A percentile compares a stretch with the other conserved stretches of the same genome.
Conservation (phyloP, 2,797 vertebrate species). For the Paramormyrops hopkinsi region DNA sequence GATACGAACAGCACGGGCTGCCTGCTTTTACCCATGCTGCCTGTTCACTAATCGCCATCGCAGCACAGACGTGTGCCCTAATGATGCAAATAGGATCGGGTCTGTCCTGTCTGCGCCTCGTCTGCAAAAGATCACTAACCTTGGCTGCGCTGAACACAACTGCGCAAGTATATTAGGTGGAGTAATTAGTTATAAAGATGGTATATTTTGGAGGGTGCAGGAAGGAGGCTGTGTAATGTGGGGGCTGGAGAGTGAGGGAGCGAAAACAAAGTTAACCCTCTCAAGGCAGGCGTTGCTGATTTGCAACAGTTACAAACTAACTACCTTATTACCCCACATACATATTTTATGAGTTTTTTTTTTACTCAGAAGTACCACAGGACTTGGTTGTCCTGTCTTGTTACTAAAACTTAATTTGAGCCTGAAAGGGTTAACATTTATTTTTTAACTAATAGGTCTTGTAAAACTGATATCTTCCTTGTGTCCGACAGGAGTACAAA, state of each 20-base stretch:
- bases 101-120: neutral
- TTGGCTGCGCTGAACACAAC: constrained; percentile 56
- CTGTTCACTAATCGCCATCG: neutral
- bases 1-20: neutral
- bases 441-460: constrained; percentile 66
- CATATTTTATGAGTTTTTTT: no score
- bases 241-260: constrained; percentile 10
- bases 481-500: constrained; percentile 62
- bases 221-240: constrained; percentile 47
- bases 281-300: no score
- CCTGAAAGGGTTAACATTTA: no score
- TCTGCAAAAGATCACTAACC: constrained; percentile 11
- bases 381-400: no score
- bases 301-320: no score
- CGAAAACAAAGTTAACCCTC: constrained; percentile 51
- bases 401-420: no score
- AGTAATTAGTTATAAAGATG: neutral
- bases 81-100: neutral
- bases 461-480: constrained; percentile 60
- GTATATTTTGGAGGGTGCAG: neutral
- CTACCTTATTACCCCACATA: no score
- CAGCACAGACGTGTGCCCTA: neutral
- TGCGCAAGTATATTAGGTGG: constrained; percentile 39
- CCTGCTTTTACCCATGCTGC: neutral
- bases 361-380: no score